These are phyloP conservation scores for Gambelia wislizenii DNA, from an alignment of 2,797 vertebrate genomes.

Conservation along the genomic window DNA sequence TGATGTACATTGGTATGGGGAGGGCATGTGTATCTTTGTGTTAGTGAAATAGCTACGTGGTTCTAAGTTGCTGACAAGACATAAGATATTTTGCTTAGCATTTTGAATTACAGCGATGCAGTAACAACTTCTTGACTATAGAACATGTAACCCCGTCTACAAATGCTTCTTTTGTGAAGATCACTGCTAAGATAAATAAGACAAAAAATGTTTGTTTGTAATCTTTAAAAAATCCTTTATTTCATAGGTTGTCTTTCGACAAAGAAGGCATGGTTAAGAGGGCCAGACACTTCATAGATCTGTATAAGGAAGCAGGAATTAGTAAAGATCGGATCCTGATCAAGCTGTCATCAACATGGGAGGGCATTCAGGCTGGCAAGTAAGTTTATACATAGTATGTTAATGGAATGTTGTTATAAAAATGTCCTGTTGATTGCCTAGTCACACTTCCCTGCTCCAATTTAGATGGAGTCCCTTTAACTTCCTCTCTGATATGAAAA, in stretches of 20 bases:
- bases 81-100: background rate
- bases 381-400: constrained; percentile 69
- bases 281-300: constrained; percentile 87
- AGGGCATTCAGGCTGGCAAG: constrained; percentile 97
- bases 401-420: background rate
- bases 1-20: background rate
- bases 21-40: background rate
- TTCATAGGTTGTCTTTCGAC: constrained; percentile 89
- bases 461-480: background rate
- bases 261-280: constrained; percentile 92
- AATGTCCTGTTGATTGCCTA: background rate
- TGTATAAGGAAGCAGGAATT: constrained; percentile 92
- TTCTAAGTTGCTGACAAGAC: background rate
- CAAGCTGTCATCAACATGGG: constrained; percentile 97
- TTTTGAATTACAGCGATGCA: background rate
- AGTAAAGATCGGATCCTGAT: constrained; percentile 92
- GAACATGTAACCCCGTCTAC: too few relatives aligned
- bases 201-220: background rate
- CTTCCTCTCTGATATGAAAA: background rate
- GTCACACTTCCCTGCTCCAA: background rate
- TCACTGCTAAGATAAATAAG: background rate
- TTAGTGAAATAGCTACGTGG: background rate
- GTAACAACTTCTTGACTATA: background rate
- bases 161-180: background rate
- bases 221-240: constrained; percentile 33